phyloP scores from a whole-genome alignment of 2,888 invertebrate species.

The Pollenia labialis region DNA sequence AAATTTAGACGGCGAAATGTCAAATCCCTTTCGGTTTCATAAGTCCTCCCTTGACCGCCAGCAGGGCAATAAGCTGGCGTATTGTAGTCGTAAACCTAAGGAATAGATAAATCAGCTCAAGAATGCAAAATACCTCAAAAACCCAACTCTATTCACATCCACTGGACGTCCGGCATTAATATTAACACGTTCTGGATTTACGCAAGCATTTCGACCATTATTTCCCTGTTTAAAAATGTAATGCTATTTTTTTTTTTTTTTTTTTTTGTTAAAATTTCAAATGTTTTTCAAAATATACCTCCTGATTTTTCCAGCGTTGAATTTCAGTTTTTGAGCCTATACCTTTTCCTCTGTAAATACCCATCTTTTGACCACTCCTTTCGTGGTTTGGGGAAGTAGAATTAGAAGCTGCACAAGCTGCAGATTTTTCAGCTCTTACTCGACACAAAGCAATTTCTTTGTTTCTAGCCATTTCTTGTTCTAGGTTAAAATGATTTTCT shows the following conservation, averaged over 20 bases:
- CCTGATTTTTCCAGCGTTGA: not conserved
- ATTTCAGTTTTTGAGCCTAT: not conserved
- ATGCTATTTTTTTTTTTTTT: not conserved
- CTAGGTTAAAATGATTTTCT: not conserved
- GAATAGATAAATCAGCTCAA: not conserved
- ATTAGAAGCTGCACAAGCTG: not conserved
- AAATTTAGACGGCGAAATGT: conserved; percentile 27
- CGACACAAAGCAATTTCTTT: conserved; percentile 24
- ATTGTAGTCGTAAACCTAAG: conserved; percentile 10
- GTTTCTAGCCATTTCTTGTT: conserved; percentile 44
- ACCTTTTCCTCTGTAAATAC: not conserved
- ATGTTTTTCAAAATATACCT: not conserved
- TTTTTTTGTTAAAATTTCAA: no score
- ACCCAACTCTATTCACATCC: not conserved
- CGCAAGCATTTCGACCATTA: not conserved
- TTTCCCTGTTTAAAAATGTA: not conserved
- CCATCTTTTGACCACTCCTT: not conserved
- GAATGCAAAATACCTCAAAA: not conserved
- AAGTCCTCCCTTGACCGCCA: not conserved
- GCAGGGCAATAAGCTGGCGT: not conserved
- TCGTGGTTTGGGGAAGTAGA: not conserved
- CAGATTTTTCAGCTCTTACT: not conserved
- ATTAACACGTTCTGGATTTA: not conserved
- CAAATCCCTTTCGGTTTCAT: not conserved
- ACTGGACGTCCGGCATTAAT: not conserved